Conservation (phyloP, 2,113 vertebrate genomes). For the Phaethornis superciliosus region DNA sequence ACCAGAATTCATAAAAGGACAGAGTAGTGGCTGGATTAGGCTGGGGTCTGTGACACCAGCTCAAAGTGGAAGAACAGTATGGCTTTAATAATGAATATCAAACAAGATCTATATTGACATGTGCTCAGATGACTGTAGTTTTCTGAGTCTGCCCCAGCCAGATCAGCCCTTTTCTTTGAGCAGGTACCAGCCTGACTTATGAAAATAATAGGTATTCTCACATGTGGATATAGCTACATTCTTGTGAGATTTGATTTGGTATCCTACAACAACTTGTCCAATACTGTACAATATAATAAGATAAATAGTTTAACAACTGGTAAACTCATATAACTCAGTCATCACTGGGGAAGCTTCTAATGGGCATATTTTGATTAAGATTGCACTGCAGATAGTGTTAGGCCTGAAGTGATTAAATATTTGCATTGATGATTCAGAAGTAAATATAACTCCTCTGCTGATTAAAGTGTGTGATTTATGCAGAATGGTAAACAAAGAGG, state of each 20-base stretch:
- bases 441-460: slow-evolving; percentile 42
- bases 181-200: background rate
- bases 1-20: background rate
- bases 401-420: slow-evolving; percentile 50
- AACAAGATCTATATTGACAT: background rate
- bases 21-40: background rate
- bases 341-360: background rate
- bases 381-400: background rate
- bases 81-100: background rate
- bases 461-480: slow-evolving; percentile 38
- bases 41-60: background rate
- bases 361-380: slow-evolving; percentile 42
- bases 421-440: slow-evolving; percentile 37
- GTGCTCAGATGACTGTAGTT: background rate
- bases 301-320: background rate
- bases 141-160: background rate
- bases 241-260: background rate
- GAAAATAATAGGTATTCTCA: background rate
- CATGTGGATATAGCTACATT: background rate
- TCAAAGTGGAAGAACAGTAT: background rate
- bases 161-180: background rate
- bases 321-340: background rate
- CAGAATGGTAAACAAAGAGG: slow-evolving; percentile 50
- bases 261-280: background rate
- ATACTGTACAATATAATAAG: background rate